Evolutionary conservation across 2,797 vertebrate genomes (phyloP).

Genomic region (Uromys caudimaculatus): DNA sequence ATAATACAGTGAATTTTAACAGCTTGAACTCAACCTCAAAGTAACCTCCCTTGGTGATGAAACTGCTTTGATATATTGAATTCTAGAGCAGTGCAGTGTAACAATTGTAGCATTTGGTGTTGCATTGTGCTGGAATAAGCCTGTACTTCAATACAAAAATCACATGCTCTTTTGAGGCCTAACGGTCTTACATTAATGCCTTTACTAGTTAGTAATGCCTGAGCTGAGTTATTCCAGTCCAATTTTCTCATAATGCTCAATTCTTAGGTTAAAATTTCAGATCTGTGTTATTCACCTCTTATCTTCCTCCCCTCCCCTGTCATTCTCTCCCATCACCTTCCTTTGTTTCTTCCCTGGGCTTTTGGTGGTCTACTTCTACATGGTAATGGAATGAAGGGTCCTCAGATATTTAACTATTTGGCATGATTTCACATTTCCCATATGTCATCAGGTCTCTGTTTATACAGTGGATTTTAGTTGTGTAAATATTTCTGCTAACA

Average conservation of each 20-base stretch:
- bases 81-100: not conserved
- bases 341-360: not conserved
- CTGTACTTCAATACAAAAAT: not conserved
- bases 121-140: not conserved
- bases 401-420: not conserved
- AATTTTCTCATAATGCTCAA: not conserved
- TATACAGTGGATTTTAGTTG: not conserved
- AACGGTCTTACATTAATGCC: not conserved
- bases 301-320: not conserved
- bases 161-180: not conserved
- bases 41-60: not conserved
- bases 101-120: not conserved
- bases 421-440: slow-evolving; percentile 7
- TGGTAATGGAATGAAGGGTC: not conserved
- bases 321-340: not conserved
- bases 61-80: not conserved
- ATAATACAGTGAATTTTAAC: slow-evolving; percentile 2
- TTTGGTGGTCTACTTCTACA: not conserved
- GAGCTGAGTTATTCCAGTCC: not conserved
- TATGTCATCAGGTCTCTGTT: not conserved
- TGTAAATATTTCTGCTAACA: not conserved
- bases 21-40: slow-evolving; percentile 19
- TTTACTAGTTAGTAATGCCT: not conserved
- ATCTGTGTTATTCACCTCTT: not conserved
- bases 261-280: slow-evolving; percentile 21